Evolutionary conservation across 1,140 invertebrate genomes (phyloP).

Genomic region (Panulirus ornatus): DNA sequence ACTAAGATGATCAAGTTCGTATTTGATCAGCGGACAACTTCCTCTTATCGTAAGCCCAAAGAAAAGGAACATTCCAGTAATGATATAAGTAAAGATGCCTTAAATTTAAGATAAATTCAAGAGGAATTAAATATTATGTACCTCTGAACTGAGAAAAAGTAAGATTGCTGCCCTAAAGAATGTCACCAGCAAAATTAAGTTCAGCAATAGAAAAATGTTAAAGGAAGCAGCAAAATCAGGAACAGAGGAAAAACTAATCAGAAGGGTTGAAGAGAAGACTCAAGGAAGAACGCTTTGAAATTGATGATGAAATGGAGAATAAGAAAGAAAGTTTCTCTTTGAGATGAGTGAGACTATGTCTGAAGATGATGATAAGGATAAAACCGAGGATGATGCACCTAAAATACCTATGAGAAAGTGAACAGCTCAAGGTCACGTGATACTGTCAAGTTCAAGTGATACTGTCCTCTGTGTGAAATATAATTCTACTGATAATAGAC

Average conservation of each 20-base stretch:
- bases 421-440: neutral
- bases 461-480: neutral
- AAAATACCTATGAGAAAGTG: neutral
- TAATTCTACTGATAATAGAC: conserved; percentile 38
- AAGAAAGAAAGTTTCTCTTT: neutral
- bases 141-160: conserved; percentile 41
- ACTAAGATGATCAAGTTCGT: neutral
- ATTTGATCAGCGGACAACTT: no score
- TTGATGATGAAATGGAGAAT: conserved; percentile 15
- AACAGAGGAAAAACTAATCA: neutral
- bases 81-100: neutral
- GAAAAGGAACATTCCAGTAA: neutral
- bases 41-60: neutral
- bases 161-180: conserved; percentile 11
- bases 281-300: neutral
- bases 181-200: neutral
- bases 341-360: neutral
- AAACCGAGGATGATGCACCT: no score
- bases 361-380: neutral
- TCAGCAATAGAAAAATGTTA: neutral
- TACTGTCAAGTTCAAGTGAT: no score
- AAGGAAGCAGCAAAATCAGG: neutral
- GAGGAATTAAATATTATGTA: conserved; percentile 39
- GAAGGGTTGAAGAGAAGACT: neutral
- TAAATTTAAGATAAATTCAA: conserved; percentile 17